Evolutionary conservation across 2,888 invertebrate genomes (phyloP).

Genomic region (Pyrrhia umbra): DNA sequence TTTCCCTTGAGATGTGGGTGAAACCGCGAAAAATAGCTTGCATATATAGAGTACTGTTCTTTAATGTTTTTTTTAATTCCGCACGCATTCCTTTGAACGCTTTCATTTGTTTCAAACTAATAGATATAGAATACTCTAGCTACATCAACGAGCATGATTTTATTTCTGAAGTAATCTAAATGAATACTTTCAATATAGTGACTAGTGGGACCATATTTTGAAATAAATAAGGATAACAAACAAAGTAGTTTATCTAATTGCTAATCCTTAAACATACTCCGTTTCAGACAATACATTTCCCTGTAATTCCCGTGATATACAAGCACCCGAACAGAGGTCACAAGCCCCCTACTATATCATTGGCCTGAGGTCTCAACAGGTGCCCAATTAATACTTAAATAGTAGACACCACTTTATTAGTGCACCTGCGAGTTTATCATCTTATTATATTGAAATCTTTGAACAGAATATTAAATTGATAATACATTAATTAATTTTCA

Average conservation of each 20-base stretch:
- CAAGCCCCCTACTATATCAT: conserved; percentile 47
- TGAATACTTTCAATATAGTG: neutral
- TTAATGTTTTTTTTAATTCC: neutral
- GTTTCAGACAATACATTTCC: conserved; percentile 20
- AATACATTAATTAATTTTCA: neutral
- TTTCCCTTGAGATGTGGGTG: no score
- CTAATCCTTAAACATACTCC: conserved; percentile 5
- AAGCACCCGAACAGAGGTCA: conserved; percentile 45
- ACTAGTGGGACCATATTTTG: neutral
- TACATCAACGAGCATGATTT: neutral
- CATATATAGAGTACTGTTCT: no score
- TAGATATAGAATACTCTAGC: neutral
- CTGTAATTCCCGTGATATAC: conserved; percentile 35
- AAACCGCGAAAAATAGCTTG: no score
- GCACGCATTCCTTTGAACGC: neutral
- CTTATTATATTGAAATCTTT: conserved; percentile 15
- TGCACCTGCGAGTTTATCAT: conserved; percentile 18
- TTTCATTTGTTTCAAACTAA: neutral
- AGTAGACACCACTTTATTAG: conserved; percentile 30
- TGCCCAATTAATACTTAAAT: conserved; percentile 58
- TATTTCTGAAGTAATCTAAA: neutral
- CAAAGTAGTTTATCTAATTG: neutral
- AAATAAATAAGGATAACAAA: neutral
- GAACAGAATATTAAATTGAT: conserved; percentile 4
- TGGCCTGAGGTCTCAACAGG: conserved; percentile 58